A percentile compares a stretch with the other conserved stretches of the same genome.
Conservation (phyloP, 37 sponge, comb jelly and placozoan genomes). For the Aplysina aerophoba region DNA sequence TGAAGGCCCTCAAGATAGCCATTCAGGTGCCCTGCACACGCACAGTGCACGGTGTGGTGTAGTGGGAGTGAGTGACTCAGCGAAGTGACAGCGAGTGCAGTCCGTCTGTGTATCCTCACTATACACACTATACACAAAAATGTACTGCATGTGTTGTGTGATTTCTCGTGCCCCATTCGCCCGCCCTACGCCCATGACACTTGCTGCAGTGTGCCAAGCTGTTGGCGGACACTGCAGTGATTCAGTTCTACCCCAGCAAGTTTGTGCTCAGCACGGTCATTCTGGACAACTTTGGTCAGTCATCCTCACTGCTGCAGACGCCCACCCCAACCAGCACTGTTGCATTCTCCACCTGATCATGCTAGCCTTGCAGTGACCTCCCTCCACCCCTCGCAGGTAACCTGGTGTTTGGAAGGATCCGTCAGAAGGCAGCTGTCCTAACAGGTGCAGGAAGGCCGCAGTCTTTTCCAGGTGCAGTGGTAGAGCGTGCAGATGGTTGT, state of each 20-base stretch:
- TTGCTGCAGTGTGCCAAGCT: conserved; percentile 87
- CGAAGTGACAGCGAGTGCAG: too few relatives aligned
- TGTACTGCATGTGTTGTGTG: not conserved
- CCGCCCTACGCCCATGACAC: not conserved
- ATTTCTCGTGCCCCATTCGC: not conserved
- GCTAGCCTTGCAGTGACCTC: not conserved
- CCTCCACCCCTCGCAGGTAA: conserved; percentile 49
- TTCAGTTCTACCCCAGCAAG: conserved; percentile 99
- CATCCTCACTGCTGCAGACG: not conserved
- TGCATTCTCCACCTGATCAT: not conserved
- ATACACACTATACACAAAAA: too few relatives aligned
- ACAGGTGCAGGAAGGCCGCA: conserved; percentile 52
- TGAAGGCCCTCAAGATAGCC: conserved; percentile 95
- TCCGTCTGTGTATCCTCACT: too few relatives aligned
- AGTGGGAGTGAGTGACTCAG: not conserved
- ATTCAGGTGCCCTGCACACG: conserved; percentile 78
- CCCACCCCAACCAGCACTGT: not conserved
- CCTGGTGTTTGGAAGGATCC: conserved; percentile 88
- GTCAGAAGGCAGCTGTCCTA: conserved; percentile 75
- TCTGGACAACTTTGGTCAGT: conserved; percentile 93
- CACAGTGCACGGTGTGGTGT: not conserved
- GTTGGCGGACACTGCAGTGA: conserved; percentile 83
- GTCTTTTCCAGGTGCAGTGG: conserved; percentile 66
- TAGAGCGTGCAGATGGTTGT: not conserved
- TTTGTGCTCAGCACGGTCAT: conserved; percentile 99